These are phyloP conservation scores for Penaeus japonicus DNA, from an alignment of 1,140 invertebrate species.

Conservation along the genomic window DNA sequence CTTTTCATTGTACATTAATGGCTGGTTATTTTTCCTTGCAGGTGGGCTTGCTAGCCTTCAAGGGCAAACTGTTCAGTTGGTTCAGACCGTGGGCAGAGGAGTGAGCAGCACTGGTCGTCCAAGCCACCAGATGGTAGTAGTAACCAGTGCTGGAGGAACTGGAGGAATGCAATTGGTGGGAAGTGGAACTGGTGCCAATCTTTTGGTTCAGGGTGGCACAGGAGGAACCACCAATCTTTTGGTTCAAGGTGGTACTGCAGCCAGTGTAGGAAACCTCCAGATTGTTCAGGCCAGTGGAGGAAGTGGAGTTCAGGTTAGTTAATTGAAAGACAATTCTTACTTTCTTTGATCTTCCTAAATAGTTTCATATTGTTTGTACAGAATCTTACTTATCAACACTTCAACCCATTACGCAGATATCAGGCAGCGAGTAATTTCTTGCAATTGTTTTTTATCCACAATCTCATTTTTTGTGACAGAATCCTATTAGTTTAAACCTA, in stretches of 20 bases:
- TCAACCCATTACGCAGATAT: no score
- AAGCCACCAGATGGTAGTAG: slow-evolving; percentile 47
- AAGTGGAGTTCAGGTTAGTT: slow-evolving; percentile 44
- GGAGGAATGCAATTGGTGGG: slow-evolving; percentile 53
- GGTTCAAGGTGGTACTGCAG: slow-evolving; percentile 29
- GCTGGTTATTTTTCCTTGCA: neutral
- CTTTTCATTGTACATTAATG: neutral
- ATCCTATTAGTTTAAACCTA: no score
- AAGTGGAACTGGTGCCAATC: slow-evolving; percentile 28
- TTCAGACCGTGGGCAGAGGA: slow-evolving; percentile 29
- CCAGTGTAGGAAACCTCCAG: slow-evolving; percentile 31
- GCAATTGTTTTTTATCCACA: no score
- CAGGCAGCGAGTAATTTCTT: no score
- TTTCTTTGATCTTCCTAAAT: no score
- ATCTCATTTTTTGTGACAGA: no score
- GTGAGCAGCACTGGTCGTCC: slow-evolving; percentile 3
- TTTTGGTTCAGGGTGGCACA: slow-evolving; percentile 39
- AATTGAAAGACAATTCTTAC: neutral
- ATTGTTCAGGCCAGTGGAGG: slow-evolving; percentile 39
- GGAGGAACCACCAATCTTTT: slow-evolving; percentile 39
- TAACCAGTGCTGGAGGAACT: slow-evolving; percentile 32
- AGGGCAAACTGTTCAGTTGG: slow-evolving; percentile 49
- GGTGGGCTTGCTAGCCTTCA: slow-evolving; percentile 28
- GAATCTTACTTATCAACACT: no score
- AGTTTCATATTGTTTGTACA: no score